phyloP scores from a whole-genome alignment of 2,113 vertebrate genomes.

The Nycticryphes semicollaris region DNA sequence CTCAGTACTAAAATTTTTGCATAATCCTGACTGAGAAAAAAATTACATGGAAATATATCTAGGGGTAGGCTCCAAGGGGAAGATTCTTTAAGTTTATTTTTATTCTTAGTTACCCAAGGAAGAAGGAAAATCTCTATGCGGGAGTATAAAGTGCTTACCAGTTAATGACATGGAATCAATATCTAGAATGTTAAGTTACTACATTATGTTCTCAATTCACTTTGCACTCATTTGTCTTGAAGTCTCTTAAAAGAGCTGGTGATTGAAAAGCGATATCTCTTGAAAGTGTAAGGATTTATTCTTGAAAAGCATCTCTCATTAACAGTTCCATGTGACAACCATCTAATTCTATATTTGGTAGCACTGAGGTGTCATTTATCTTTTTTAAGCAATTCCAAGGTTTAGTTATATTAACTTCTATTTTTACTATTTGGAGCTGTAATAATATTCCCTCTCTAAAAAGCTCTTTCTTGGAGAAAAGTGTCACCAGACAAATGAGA shows the following conservation, averaged over 20 bases:
- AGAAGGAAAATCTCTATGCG: background rate
- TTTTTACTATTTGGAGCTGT: background rate
- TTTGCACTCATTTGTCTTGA: background rate
- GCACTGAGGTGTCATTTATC: background rate
- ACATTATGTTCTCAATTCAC: background rate
- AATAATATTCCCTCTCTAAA: background rate
- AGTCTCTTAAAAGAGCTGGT: background rate
- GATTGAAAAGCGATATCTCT: background rate
- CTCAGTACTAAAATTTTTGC: background rate
- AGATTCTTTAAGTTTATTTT: background rate
- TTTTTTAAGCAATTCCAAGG: background rate
- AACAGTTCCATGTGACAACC: background rate
- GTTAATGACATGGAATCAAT: conserved; percentile 23
- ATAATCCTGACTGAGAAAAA: background rate
- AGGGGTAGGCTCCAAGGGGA: background rate
- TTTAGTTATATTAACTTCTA: background rate
- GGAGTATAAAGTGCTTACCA: background rate
- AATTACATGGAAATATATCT: background rate
- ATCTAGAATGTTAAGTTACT: background rate
- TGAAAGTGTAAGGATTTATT: background rate
- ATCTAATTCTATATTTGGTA: background rate
- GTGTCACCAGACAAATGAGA: background rate
- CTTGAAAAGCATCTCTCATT: background rate
- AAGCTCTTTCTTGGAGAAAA: background rate
- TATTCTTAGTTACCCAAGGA: background rate